Conservation (phyloP, 2,888 invertebrate species). For the Linnaemya vulpina region DNA sequence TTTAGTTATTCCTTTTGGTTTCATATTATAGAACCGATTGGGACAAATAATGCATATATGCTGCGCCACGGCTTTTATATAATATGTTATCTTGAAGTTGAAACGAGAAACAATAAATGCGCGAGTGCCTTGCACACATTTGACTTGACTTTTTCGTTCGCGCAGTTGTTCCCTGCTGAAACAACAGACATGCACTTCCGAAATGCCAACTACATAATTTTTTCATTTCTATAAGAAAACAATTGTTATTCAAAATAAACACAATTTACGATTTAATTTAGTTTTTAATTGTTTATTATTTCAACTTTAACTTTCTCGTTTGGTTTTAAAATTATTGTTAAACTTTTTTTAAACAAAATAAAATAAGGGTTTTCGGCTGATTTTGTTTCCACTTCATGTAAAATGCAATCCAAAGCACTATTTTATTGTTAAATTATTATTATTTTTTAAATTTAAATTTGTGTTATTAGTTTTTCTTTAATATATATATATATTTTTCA, state of each 20-base stretch:
- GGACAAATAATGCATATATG: too few relatives aligned
- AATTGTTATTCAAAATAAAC: slow-evolving; percentile 21
- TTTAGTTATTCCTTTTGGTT: too few relatives aligned
- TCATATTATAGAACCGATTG: too few relatives aligned
- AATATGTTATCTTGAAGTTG: too few relatives aligned
- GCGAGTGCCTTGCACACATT: too few relatives aligned
- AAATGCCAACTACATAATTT: slow-evolving; percentile 52
- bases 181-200: background rate
- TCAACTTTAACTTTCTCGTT: slow-evolving; percentile 49
- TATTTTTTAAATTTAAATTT: slow-evolving; percentile 20
- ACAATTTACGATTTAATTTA: slow-evolving; percentile 35
- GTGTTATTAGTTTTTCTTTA: slow-evolving; percentile 23
- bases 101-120: too few relatives aligned
- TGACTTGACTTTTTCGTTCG: background rate
- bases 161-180: background rate
- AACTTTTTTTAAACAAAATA: background rate
- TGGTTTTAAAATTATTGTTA: slow-evolving; percentile 19
- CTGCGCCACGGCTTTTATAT: too few relatives aligned
- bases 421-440: slow-evolving; percentile 24
- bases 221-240: background rate
- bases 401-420: slow-evolving; percentile 61
- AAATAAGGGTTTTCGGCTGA: background rate
- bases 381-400: background rate
- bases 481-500: background rate
- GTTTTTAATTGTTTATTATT: slow-evolving; percentile 39